Evolutionary conservation across 2,888 invertebrate species (phyloP).

Genomic region (Clitarchus hookeri): DNA sequence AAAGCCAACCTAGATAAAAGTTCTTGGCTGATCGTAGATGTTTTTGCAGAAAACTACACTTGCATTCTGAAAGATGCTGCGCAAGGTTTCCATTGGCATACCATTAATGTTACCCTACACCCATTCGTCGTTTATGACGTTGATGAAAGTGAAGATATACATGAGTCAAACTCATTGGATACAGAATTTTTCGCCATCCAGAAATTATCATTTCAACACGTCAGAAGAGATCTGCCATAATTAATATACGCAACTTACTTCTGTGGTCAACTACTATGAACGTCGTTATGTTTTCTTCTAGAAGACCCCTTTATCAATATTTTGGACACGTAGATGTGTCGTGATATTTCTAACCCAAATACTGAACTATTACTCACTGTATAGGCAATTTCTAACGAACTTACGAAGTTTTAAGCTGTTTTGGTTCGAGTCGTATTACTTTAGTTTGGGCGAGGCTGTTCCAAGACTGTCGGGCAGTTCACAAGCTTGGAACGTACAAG

Average conservation of each 20-base stretch:
- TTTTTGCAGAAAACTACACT: slow-evolving; percentile 32
- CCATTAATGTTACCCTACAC: slow-evolving; percentile 28
- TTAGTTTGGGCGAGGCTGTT: neutral
- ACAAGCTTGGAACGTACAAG: neutral
- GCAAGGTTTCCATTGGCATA: slow-evolving; percentile 33
- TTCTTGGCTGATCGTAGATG: neutral
- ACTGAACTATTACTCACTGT: neutral
- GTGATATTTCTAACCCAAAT: no score
- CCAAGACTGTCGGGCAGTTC: neutral
- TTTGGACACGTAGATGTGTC: neutral
- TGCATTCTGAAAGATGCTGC: slow-evolving; percentile 32
- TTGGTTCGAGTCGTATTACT: neutral
- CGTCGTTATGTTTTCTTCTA: neutral
- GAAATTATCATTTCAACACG: neutral
- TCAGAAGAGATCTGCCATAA: neutral
- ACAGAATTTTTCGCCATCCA: slow-evolving; percentile 15
- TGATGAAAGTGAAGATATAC: neutral
- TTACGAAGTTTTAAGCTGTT: neutral
- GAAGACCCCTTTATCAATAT: neutral
- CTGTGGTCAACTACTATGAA: neutral
- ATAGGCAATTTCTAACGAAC: neutral
- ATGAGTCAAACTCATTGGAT: neutral
- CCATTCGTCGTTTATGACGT: slow-evolving; percentile 28
- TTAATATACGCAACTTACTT: slow-evolving; percentile 12
- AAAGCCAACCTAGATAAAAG: neutral